Conservation (phyloP, 2,797 vertebrate genomes). For the Myotis myotis region DNA sequence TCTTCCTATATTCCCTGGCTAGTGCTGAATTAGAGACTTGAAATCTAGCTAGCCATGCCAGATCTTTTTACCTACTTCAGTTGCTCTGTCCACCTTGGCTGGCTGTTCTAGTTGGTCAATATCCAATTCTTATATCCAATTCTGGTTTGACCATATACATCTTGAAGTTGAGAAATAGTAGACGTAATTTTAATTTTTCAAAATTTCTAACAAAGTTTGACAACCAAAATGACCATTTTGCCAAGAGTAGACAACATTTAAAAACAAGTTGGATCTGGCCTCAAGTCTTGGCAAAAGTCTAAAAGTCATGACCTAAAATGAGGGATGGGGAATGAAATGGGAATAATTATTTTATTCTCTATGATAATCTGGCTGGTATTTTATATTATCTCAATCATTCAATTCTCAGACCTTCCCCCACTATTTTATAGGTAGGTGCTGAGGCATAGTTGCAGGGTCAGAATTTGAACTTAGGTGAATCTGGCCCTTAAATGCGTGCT, state of each 20-base stretch:
- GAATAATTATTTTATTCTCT: neutral
- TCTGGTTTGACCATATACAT: neutral
- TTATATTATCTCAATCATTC: neutral
- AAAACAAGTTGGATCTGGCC: neutral
- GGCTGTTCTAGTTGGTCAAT: neutral
- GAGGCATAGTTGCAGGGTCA: neutral
- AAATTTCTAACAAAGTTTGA: neutral
- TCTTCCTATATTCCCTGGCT: neutral
- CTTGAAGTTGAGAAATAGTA: slow-evolving; percentile 11
- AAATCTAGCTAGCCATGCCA: neutral
- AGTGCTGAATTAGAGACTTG: neutral
- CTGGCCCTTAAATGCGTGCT: neutral
- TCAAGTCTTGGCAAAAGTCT: slow-evolving; percentile 2
- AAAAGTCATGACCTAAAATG: slow-evolving; percentile 7
- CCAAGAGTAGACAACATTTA: slow-evolving; percentile 6
- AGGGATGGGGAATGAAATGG: neutral
- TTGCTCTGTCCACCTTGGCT: neutral
- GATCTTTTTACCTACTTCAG: slow-evolving; percentile 6
- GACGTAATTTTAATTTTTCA: slow-evolving; percentile 33
- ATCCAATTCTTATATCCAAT: neutral
- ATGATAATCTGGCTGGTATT: neutral
- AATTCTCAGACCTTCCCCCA: neutral
- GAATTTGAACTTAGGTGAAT: slow-evolving; percentile 16
- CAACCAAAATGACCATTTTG: neutral
- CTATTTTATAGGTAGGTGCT: neutral